phyloP scores from a whole-genome alignment of 2,888 invertebrate species.

The Eristalinus aeneus region DNA sequence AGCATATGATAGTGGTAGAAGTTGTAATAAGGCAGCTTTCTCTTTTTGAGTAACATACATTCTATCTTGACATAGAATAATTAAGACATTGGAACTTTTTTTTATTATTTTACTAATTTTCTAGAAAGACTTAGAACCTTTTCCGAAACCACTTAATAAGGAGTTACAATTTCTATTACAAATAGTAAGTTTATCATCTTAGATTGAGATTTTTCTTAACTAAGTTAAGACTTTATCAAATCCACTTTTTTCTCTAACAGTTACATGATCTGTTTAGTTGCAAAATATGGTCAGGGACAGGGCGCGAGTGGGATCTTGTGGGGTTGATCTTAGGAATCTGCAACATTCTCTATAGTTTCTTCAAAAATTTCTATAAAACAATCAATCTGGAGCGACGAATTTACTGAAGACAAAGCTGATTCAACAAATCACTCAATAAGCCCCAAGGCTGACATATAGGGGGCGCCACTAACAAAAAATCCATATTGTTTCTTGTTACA shows the following conservation, averaged over 20 bases:
- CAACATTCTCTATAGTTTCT: background rate
- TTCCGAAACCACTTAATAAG: background rate
- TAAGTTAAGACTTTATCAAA: background rate
- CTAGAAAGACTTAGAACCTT: background rate
- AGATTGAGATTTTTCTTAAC: background rate
- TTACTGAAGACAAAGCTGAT: background rate
- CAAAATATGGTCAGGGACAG: background rate
- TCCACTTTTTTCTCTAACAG: slow-evolving; percentile 2
- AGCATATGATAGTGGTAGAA: too few species aligned
- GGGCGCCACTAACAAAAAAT: too few species aligned
- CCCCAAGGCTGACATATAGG: too few species aligned
- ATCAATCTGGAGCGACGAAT: slow-evolving; percentile 2
- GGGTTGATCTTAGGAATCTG: background rate
- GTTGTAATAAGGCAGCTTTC: too few species aligned
- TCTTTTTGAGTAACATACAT: too few species aligned
- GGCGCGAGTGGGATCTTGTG: background rate
- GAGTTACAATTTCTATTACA: background rate
- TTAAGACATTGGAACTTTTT: background rate
- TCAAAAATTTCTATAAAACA: background rate
- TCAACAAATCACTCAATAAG: too few species aligned
- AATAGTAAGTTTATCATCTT: background rate
- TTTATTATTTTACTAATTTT: too few species aligned
- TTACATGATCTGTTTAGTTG: background rate
- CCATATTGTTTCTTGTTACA: too few species aligned
- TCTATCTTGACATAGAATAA: too few species aligned